phyloP scores from a whole-genome alignment of 2,113 vertebrate genomes.

The Corythornis madagascariensis region DNA sequence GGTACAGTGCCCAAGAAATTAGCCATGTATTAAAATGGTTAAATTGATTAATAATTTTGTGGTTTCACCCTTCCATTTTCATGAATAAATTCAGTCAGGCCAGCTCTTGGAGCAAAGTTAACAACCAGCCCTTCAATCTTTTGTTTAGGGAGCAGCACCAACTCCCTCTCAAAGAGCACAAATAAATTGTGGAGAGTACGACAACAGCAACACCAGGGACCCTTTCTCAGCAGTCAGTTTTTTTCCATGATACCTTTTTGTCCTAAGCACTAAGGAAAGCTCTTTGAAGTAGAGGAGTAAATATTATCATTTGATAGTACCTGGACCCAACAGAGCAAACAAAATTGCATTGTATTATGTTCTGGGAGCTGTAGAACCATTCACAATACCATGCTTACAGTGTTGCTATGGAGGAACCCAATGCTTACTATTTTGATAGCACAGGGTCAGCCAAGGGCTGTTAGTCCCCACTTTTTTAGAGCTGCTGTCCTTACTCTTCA shows the following conservation, averaged over 20 bases:
- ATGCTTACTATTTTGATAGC: background rate
- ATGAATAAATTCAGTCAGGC: slow-evolving; percentile 9
- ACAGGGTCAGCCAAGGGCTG: background rate
- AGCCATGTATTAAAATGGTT: background rate
- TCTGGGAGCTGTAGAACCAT: slow-evolving; percentile 8
- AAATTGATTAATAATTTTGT: background rate
- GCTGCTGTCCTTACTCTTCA: background rate
- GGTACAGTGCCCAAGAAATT: background rate
- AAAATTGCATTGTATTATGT: slow-evolving; percentile 60
- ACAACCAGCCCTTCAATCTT: background rate
- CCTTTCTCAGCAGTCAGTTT: background rate
- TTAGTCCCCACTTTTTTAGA: background rate
- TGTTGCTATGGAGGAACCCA: slow-evolving; percentile 66
- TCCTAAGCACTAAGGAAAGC: slow-evolving; percentile 66
- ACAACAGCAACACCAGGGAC: slow-evolving; percentile 2
- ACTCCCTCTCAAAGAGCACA: slow-evolving; percentile 27
- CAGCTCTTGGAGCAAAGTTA: background rate
- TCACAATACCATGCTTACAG: background rate
- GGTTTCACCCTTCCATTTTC: background rate
- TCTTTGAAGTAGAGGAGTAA: slow-evolving; percentile 79
- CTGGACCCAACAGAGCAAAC: slow-evolving; percentile 66
- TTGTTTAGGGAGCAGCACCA: slow-evolving; percentile 10
- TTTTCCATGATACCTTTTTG: slow-evolving; percentile 60
- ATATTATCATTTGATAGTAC: slow-evolving; percentile 77
- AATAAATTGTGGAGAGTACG: slow-evolving; percentile 28